Evolutionary conservation across 35 echinoderm and acorn worm species (phyloP), one percentile per base, ranked within the genome.

Genomic region (Lytechinus pictus): DNA sequence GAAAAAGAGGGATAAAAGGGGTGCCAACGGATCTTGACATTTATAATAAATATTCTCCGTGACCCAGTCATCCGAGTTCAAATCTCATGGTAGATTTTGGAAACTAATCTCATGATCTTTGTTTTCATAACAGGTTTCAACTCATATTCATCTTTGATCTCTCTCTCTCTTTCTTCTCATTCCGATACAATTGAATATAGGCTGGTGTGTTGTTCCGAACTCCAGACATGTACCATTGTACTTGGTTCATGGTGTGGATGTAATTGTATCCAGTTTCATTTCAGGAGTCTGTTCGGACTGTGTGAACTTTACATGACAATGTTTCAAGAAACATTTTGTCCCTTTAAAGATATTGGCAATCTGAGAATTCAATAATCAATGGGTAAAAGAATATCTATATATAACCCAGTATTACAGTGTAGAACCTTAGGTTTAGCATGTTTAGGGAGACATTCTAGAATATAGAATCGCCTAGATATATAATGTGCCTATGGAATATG

Each of bases 251-350:
- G 66, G n/a, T n/a, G 66, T 79, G 66, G 66, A 79, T 79, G 66
- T 79, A n/a, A 79, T n/a, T 79, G 66, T 79, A 79, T 79, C 66
- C 66, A 79, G 66, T 79, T 79, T 79, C 66, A n/a, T 79, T 79
- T 79, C 4, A 10, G 1, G 2, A 58, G 6, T 13, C 56, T 58
- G 56, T 58, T 58, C 9, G 6, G 56, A 13, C 56, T 58, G 9
- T 6, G 56, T 58, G 56, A 58, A 58, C 1, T 7, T 58, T 10
- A 58, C 55, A 57, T 11, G 1, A 58, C 9, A 58, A 9, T 58
- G 56, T 58, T 11, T 9, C 9, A 58, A 58, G 56, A 58, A 58
- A 58, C 56, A 13, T 58, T 58, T 58, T 58, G 13, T 58, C 33
- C 33, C 33, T 44, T 44, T 44, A 44, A 44, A 44, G 33, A 44